Evolutionary conservation across 2,888 invertebrate genomes (phyloP).

Genomic region (Drosophila pegasa): DNA sequence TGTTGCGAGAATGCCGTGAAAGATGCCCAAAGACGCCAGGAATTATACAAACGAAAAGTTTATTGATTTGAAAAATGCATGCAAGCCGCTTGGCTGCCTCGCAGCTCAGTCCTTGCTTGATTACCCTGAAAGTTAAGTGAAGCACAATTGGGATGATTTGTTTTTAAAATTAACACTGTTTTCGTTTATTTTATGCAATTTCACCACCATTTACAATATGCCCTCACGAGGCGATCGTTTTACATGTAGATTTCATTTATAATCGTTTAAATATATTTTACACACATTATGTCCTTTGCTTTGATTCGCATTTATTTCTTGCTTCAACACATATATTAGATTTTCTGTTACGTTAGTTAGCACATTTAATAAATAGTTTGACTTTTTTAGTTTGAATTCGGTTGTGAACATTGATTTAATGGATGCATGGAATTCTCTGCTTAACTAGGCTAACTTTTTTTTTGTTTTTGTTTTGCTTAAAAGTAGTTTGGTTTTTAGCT

Average conservation of each 20-base stretch:
- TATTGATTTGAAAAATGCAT: conserved; percentile 47
- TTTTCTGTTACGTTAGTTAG: conserved; percentile 31
- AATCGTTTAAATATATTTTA: conserved; percentile 70
- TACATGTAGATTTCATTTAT: conserved; percentile 43
- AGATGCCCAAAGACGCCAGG: conserved; percentile 59
- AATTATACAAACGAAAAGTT: conserved; percentile 49
- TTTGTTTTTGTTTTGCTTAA: conserved; percentile 41
- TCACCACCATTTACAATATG: conserved; percentile 76
- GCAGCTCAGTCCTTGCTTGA: neutral
- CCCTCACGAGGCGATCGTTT: conserved; percentile 58
- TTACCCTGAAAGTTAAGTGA: neutral
- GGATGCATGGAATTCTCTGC: conserved; percentile 24
- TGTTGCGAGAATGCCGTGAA: conserved; percentile 50
- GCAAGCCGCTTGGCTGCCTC: conserved; percentile 14
- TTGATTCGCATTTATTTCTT: conserved; percentile 4
- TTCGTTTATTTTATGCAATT: conserved; percentile 44
- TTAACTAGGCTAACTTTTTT: conserved; percentile 38
- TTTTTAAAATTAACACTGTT: conserved; percentile 69
- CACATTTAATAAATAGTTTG: conserved; percentile 51
- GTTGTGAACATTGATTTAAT: conserved; percentile 55
- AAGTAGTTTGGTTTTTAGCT: conserved; percentile 55
- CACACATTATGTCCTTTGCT: conserved; percentile 42
- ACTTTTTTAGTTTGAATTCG: conserved; percentile 28
- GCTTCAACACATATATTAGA: conserved; percentile 52
- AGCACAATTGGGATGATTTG: neutral